Percentiles rank a stretch among this genome's conserved stretches.
Conservation (phyloP, 2,888 invertebrate genomes). For the Meghimatium bilineatum region DNA sequence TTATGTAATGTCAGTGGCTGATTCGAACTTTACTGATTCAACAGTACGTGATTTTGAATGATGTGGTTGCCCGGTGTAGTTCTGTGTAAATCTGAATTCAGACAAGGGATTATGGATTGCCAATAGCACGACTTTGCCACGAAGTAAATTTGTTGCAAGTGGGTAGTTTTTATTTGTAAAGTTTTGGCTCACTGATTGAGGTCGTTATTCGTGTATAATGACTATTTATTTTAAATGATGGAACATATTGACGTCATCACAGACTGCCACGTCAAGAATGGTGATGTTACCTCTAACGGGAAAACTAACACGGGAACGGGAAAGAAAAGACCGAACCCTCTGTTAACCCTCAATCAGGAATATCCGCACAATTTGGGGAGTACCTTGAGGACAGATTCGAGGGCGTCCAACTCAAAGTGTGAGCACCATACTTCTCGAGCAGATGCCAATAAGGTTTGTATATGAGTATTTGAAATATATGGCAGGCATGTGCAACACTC, state of each 20-base stretch:
- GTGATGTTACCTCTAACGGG: constrained; percentile 36
- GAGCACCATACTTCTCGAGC: constrained; percentile 8
- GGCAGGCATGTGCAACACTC: too few species aligned
- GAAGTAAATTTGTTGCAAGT: not conserved
- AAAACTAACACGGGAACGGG: not conserved
- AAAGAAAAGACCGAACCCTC: constrained; percentile 31
- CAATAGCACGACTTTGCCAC: not conserved
- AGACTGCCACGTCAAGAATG: constrained; percentile 40
- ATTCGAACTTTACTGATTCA: not conserved
- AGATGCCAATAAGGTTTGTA: constrained; percentile 25
- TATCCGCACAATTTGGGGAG: not conserved
- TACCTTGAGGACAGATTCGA: constrained; percentile 14
- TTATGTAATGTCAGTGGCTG: not conserved
- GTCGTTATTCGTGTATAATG: too few species aligned
- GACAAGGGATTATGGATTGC: not conserved
- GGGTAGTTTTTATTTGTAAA: not conserved
- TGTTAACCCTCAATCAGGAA: constrained; percentile 23
- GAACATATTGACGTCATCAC: constrained; percentile 45
- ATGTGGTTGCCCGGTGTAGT: not conserved
- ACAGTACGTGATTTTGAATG: not conserved
- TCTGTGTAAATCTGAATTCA: not conserved
- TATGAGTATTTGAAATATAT: not conserved
- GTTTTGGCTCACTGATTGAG: not conserved
- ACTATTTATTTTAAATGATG: not conserved
- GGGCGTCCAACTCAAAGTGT: not conserved